Evolutionary conservation across 2,797 vertebrate genomes (phyloP).

Genomic region (Sylvilagus floridanus): DNA sequence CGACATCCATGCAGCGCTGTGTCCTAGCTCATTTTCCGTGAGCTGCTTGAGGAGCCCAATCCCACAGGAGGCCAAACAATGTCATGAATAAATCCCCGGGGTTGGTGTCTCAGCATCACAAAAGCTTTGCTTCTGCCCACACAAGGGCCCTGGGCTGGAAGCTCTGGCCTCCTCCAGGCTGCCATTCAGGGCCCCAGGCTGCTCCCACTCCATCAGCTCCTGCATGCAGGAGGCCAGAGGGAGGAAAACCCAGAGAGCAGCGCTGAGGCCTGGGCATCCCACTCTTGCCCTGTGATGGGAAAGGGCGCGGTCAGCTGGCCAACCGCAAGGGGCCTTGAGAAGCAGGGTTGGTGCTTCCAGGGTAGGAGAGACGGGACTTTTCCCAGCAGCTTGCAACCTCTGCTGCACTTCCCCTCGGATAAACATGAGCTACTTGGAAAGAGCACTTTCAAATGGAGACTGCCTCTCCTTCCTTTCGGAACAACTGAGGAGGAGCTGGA

Average conservation of each 20-base stretch:
- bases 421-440: neutral
- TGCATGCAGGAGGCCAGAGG: neutral
- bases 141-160: fast-evolving
- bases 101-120: neutral
- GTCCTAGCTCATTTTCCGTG: too few species aligned
- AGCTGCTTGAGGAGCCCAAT: too few species aligned
- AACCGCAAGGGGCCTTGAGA: neutral
- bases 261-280: neutral
- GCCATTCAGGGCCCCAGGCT: too few species aligned
- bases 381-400: neutral
- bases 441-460: neutral
- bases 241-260: too few species aligned
- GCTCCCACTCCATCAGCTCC: neutral
- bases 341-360: neutral
- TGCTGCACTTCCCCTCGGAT: neutral
- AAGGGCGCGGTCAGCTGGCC: neutral
- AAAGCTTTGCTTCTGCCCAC: neutral
- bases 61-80: neutral
- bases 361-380: neutral
- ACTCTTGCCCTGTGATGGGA: neutral
- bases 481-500: too few species aligned
- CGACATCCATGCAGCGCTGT: too few species aligned
- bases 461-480: too few species aligned
- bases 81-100: neutral
- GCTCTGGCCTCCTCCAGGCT: neutral